Evolutionary conservation across 2,113 vertebrate species (phyloP), one percentile per base, ranked within the genome.

Genomic region (Atrichornis clamosus): DNA sequence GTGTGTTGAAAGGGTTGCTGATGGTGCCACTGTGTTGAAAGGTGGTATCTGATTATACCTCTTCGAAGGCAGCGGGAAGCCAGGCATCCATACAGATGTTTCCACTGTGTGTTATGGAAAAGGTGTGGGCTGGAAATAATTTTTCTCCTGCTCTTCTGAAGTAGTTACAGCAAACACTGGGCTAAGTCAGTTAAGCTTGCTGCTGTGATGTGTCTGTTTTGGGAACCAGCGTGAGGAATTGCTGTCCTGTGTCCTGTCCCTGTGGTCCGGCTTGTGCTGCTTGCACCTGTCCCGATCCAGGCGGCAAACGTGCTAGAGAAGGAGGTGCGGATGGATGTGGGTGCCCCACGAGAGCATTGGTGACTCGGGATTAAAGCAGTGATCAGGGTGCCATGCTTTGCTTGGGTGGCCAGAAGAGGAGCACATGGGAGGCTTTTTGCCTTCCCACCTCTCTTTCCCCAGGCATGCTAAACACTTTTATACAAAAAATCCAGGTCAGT

Each of bases 281-380:
- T 3, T 0, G 3, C 15, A 26, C 49, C 32, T 84, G 47, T 27
- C 47, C 30, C 0, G 0, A 12, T 58, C 22, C 2, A 0, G 20
- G 12, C 60, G 59, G 35, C 65, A 49, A 35, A 83, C 42, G n/a
- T 46, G 10, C 1, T 3, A 12, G 32, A 23, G 44, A 59, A 30
- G 58, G 27, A 75, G 62, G 9, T 76, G 24, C 60, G 58, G 41
- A 35, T 56, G 11, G 46, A 17, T 44, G n/a, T 7, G 9, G 26
- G 22, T 73, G 46, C 55, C 59, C 42, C 5, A 1, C 14, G 26
- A 72, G 41, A 60, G 27, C 28, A 37, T 0, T 64, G 46, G 19
- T 63, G 72, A 1, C 4, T 65, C 37, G 11, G 27, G 23, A 42
- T 64, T 93, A 53, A 76, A 91, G 49, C 37, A 47, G 24, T 13